phyloP scores from a whole-genome alignment of 2,888 invertebrate species.

The Nemotelus pantherinus region DNA sequence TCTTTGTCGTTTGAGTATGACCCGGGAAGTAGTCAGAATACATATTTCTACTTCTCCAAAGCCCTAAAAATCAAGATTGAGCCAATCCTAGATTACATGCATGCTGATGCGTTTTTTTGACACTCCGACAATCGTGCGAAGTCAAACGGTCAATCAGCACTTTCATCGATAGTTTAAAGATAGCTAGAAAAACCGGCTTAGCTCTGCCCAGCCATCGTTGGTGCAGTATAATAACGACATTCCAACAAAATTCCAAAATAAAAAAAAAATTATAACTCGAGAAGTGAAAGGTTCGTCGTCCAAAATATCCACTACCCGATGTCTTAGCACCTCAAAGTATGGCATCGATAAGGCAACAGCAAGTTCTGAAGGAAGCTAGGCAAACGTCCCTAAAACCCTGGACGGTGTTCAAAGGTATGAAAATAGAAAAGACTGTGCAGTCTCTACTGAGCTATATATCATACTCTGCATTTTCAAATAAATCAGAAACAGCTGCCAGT shows the following conservation, averaged over 20 bases:
- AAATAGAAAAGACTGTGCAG: constrained; percentile 23
- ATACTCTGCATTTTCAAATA: constrained; percentile 67
- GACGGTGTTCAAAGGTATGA: constrained; percentile 40
- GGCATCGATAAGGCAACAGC: not conserved
- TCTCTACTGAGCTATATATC: constrained; percentile 44
- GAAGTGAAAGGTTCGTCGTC: constrained; percentile 1
- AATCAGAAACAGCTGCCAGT: constrained; percentile 66
- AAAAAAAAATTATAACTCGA: constrained; percentile 18
- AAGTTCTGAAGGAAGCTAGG: constrained; percentile 45
- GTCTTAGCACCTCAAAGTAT: not conserved
- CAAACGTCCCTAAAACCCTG: constrained; percentile 61
- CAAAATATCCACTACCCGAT: not conserved
- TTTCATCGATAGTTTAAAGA: too few relatives aligned
- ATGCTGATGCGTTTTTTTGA: too few relatives aligned
- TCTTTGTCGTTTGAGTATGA: too few relatives aligned
- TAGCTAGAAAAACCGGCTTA: too few relatives aligned
- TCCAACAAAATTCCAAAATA: not conserved
- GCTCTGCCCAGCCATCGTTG: too few relatives aligned
- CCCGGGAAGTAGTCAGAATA: too few relatives aligned
- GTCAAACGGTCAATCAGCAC: too few relatives aligned
- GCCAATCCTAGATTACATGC: too few relatives aligned
- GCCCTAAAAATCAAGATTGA: too few relatives aligned
- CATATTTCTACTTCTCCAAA: too few relatives aligned
- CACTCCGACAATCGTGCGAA: too few relatives aligned
- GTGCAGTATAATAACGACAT: too few relatives aligned